These are phyloP conservation scores for Gadopsis marmoratus DNA, from an alignment of 2,797 vertebrate species.

Conservation along the genomic window DNA sequence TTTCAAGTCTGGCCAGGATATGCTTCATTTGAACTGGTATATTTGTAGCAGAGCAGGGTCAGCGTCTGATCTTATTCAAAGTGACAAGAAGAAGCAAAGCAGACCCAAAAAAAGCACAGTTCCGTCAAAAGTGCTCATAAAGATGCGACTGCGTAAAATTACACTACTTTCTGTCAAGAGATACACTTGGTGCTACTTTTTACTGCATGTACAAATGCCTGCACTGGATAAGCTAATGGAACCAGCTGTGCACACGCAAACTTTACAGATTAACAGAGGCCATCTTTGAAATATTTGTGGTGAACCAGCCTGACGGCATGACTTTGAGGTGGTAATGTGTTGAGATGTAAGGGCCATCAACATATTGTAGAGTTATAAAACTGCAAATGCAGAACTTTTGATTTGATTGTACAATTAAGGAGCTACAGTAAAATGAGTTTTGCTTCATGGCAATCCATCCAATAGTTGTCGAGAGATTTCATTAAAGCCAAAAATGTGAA, in stretches of 20 bases:
- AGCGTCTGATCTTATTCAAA: constrained; percentile 53
- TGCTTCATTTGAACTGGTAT: constrained; percentile 60
- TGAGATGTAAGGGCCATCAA: constrained; percentile 25
- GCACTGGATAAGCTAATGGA: constrained; percentile 24
- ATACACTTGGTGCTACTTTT: constrained; percentile 42
- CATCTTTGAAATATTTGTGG: constrained; percentile 45
- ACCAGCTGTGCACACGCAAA: constrained; percentile 59
- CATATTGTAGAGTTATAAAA: constrained; percentile 2
- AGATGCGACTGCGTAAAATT: constrained; percentile 34
- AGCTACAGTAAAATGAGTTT: constrained; percentile 14
- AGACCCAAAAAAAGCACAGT: constrained; percentile 35
- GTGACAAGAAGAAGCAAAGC: constrained; percentile 32
- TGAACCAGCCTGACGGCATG: background rate
- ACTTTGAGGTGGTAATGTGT: constrained; percentile 26
- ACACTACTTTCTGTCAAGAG: constrained; percentile 43
- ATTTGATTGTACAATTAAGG: background rate
- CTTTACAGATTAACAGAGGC: constrained; percentile 53
- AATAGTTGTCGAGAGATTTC: background rate
- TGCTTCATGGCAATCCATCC: background rate
- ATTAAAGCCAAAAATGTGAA: background rate
- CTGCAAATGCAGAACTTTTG: constrained; percentile 6
- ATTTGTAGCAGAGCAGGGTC: constrained; percentile 47
- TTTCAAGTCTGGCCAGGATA: constrained; percentile 68
- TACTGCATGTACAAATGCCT: constrained; percentile 33
- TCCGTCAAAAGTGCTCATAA: constrained; percentile 23